These are phyloP conservation scores for Hycleus phaleratus DNA, from an alignment of 1,140 invertebrate genomes.

Conservation along the genomic window DNA sequence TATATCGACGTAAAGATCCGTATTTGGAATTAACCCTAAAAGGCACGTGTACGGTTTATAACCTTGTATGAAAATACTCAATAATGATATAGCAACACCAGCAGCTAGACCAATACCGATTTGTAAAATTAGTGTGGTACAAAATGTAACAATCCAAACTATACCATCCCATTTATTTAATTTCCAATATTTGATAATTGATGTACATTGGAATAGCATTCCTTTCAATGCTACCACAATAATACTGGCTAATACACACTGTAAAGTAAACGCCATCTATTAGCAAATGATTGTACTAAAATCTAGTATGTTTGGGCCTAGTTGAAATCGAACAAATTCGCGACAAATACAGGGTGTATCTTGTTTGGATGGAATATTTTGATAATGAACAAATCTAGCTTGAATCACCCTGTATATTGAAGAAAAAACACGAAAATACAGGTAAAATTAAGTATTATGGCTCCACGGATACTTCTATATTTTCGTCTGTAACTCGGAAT, in stretches of 20 bases:
- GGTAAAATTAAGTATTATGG: no score
- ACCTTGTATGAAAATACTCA: constrained; percentile 58
- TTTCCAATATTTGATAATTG: constrained; percentile 47
- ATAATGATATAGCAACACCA: constrained; percentile 65
- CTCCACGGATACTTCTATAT: no score
- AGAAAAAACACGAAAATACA: no score
- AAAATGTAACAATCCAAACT: constrained; percentile 79
- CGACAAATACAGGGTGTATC: no score
- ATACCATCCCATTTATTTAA: constrained; percentile 74
- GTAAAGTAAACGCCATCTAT: constrained; percentile 10
- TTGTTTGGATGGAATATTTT: no score
- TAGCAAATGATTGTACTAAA: no score
- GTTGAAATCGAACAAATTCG: no score
- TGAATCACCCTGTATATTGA: no score
- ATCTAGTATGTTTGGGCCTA: no score
- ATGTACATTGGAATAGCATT: constrained; percentile 63
- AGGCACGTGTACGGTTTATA: constrained; percentile 55
- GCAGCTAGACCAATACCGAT: constrained; percentile 70
- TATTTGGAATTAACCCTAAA: constrained; percentile 60
- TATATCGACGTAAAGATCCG: constrained; percentile 69
- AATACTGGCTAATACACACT: constrained; percentile 79
- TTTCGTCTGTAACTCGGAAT: no score
- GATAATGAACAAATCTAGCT: no score
- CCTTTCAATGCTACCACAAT: constrained; percentile 87
- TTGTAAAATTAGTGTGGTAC: constrained; percentile 71